phyloP scores from a whole-genome alignment of 2,113 vertebrate species.

The Holacanthus passer region DNA sequence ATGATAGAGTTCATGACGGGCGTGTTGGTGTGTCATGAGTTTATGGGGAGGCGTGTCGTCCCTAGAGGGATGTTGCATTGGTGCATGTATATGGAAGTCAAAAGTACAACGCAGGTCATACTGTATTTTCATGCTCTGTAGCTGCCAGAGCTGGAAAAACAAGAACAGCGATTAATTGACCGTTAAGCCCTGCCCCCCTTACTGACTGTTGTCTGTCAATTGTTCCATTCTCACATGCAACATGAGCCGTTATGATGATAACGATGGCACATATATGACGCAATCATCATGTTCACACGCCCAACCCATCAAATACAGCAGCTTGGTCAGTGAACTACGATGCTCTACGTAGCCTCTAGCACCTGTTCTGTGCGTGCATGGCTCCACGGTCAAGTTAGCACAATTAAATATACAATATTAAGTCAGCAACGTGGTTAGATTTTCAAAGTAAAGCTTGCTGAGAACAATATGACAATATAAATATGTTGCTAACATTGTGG shows the following conservation, averaged over 20 bases:
- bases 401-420: no score
- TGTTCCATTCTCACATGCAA: not conserved
- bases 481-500: no score
- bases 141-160: not conserved
- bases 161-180: not conserved
- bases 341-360: no score
- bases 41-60: not conserved
- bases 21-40: not conserved
- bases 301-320: no score
- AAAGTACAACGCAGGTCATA: not conserved
- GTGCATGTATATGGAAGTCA: not conserved
- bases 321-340: no score
- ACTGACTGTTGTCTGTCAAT: not conserved
- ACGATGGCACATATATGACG: not conserved
- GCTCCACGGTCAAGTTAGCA: no score
- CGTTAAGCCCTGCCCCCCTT: not conserved
- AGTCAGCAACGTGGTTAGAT: no score
- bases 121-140: not conserved
- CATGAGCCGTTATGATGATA: not conserved
- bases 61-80: not conserved
- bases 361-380: no score
- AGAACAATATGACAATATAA: no score
- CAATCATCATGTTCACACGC: no score
- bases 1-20: conserved; percentile 14
- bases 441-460: no score